Evolutionary conservation across 1,140 invertebrate species (phyloP), one percentile per base, ranked within the genome.

Genomic region (Aethina tumida): DNA sequence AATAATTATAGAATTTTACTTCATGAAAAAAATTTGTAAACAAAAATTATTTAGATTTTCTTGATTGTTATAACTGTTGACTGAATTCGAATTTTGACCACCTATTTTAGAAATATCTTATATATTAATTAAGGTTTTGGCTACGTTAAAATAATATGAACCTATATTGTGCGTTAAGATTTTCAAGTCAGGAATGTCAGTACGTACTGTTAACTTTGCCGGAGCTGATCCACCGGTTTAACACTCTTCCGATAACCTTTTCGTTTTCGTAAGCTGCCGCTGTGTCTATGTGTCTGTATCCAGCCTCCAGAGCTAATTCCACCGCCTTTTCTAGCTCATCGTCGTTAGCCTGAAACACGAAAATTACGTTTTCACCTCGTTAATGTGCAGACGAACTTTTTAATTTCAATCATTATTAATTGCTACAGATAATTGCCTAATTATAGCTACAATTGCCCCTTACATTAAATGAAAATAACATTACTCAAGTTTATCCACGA

Each of bases 191-290:
- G 14, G 5, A n/a, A n/a, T n/a, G n/a, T n/a, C n/a, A n/a, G n/a
- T n/a, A n/a, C n/a, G n/a, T 49, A 54, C 56, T 68, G 43, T 73
- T 79, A 3, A 84, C 63, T 57, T 74, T 73, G 14, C 80, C 80
- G 26, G 74, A 66, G 39, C 71, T 63, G 28, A 89, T 66, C 78
- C 81, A 86, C 56, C 75, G 69, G 50, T 81, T 77, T 7, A 90
- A 62, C 25, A 80, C 77, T 28, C 68, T 71, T 10, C 86, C 86
- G 52, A 91, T 85, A 5, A 75, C 73, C 42, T 74, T 70, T 63
- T 91, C 87, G 58, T 90, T 92, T 42, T 76, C 71, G 53, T 90
- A 90, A 58, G 79, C 76, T 44, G 78, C 77, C 18, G 84, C 84
- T 9, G 82, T 84, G 55, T 90, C 85, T 36, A 90, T 84, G 46